phyloP scores from a whole-genome alignment of 2,797 vertebrate species.

The Sebastes matsubarae region DNA sequence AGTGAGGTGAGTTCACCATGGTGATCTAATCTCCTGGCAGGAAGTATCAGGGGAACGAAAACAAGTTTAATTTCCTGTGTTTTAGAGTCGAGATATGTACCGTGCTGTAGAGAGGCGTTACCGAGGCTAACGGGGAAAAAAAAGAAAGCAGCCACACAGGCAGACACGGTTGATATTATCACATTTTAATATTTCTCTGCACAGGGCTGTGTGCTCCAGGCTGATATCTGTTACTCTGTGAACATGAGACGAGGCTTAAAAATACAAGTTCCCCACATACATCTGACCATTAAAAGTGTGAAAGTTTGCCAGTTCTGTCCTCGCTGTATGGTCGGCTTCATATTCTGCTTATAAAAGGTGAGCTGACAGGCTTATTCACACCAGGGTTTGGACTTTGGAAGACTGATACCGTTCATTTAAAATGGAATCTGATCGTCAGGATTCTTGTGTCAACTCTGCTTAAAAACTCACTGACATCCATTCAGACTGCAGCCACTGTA shows the following conservation, averaged over 20 bases:
- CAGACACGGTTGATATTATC: slow-evolving; percentile 70
- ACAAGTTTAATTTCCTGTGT: slow-evolving; percentile 76
- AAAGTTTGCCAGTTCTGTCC: slow-evolving; percentile 9
- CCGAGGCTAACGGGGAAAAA: slow-evolving; percentile 16
- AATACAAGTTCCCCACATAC: slow-evolving; percentile 1
- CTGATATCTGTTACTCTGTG: slow-evolving; percentile 10
- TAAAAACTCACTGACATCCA: not conserved
- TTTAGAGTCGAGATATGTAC: slow-evolving; percentile 58
- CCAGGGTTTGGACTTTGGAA: not conserved
- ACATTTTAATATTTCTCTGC: slow-evolving; percentile 68
- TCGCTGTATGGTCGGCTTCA: slow-evolving; percentile 22
- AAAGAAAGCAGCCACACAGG: slow-evolving; percentile 28
- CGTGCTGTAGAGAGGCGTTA: slow-evolving; percentile 32
- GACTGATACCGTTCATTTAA: slow-evolving; percentile 16
- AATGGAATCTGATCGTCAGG: not conserved
- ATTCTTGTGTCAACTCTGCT: not conserved
- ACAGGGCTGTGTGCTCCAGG: not conserved
- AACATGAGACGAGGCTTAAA: slow-evolving; percentile 5
- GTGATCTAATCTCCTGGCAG: slow-evolving; percentile 81
- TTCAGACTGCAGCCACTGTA: no score
- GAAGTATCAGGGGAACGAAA: slow-evolving; percentile 71
- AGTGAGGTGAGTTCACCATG: slow-evolving; percentile 73
- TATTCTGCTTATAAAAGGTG: slow-evolving; percentile 10
- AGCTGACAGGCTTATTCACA: slow-evolving; percentile 15
- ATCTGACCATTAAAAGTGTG: slow-evolving; percentile 25